Conservation (phyloP, 2,888 invertebrate species). For the Pseudoips prasinana region DNA sequence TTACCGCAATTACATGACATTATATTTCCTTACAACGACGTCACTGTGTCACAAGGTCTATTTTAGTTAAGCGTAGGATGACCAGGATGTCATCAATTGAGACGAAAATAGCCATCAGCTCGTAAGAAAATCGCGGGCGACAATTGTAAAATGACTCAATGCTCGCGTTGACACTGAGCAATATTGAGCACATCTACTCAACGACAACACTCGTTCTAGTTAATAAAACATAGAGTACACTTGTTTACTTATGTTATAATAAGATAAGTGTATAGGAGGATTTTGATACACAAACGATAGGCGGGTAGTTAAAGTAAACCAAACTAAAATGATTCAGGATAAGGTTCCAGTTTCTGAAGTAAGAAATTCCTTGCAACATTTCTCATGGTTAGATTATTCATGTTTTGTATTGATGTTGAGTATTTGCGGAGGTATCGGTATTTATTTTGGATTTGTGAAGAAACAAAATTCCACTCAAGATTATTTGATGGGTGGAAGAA, state of each 20-base stretch:
- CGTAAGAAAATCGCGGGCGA: slow-evolving; percentile 52
- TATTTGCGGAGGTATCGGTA: slow-evolving; percentile 87
- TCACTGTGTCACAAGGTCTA: slow-evolving; percentile 10
- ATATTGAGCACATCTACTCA: too few relatives aligned
- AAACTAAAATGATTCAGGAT: slow-evolving; percentile 31
- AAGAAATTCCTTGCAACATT: slow-evolving; percentile 60
- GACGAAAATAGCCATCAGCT: slow-evolving; percentile 51
- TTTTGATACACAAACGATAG: too few relatives aligned
- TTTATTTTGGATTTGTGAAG: slow-evolving; percentile 89
- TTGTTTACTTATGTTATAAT: too few relatives aligned
- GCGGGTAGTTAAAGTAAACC: too few relatives aligned
- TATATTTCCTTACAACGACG: too few relatives aligned
- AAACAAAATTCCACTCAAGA: slow-evolving; percentile 83
- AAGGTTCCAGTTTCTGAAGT: slow-evolving; percentile 47
- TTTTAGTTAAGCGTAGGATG: slow-evolving; percentile 28
- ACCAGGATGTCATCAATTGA: slow-evolving; percentile 56
- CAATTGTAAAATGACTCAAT: too few relatives aligned
- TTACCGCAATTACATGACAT: too few relatives aligned
- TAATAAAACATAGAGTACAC: too few relatives aligned
- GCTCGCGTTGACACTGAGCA: too few relatives aligned
- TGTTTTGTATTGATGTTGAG: slow-evolving; percentile 87
- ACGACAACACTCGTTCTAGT: too few relatives aligned
- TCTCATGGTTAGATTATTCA: slow-evolving; percentile 84
- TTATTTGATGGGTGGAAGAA: slow-evolving; percentile 90
- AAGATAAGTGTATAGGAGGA: too few relatives aligned